phyloP scores from a whole-genome alignment of 2,888 invertebrate genomes.

The Magallana nippona region DNA sequence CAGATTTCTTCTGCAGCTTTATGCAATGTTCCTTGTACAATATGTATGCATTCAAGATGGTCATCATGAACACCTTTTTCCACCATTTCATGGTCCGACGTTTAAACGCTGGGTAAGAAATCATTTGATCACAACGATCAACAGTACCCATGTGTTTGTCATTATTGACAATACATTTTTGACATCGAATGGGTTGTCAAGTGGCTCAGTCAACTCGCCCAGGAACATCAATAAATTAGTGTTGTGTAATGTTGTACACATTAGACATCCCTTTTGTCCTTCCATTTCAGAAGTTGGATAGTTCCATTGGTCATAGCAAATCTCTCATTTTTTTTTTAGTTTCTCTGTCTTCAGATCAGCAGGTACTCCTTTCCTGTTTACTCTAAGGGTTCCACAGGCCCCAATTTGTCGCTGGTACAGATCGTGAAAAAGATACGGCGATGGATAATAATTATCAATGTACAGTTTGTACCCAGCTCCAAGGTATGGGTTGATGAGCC shows the following conservation, averaged over 20 bases:
- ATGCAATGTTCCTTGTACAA: constrained; percentile 44
- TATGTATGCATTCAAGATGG: constrained; percentile 47
- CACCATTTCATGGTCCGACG: constrained; percentile 53
- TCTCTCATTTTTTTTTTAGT: constrained; percentile 48
- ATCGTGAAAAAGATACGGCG: constrained; percentile 49
- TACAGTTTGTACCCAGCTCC: constrained; percentile 50
- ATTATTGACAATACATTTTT: constrained; percentile 38
- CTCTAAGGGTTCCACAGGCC: constrained; percentile 52
- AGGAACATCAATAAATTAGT: background rate
- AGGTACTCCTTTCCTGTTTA: constrained; percentile 52
- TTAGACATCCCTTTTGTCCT: constrained; percentile 37
- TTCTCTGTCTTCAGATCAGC: constrained; percentile 47
- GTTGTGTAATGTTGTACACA: constrained; percentile 3
- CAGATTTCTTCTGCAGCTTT: background rate
- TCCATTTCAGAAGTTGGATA: constrained; percentile 36
- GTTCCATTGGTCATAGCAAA: constrained; percentile 41
- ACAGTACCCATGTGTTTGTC: constrained; percentile 53
- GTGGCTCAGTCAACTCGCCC: background rate
- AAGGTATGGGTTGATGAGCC: constrained; percentile 35
- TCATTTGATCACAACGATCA: constrained; percentile 53
- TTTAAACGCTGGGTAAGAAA: constrained; percentile 47
- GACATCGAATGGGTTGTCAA: constrained; percentile 16
- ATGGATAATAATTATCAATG: constrained; percentile 52
- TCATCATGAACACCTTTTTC: constrained; percentile 47
- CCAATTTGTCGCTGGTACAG: constrained; percentile 38